Evolutionary conservation across 1,140 invertebrate genomes (phyloP), one percentile per base, ranked within the genome.

Genomic region (Zaprionus davidi): DNA sequence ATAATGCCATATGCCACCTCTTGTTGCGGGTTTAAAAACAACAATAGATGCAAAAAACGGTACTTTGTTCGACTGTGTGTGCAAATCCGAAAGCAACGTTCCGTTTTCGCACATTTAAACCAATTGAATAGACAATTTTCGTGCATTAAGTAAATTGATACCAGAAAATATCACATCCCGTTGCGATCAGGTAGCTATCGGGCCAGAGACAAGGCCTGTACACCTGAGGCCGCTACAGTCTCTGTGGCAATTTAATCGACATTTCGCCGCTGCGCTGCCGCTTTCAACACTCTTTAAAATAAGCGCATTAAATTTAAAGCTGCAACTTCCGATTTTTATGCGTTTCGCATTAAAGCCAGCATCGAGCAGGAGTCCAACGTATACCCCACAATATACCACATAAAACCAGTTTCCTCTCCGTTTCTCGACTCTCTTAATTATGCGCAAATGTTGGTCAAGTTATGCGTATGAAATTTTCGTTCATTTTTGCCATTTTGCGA

Each of bases 271-370:
- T 63, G 46, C 17, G 41, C 41, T 17, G 41, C 41, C 64, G 81
- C 84, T 88, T 88, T 88, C 84, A 88, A 88, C 84, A 88, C 84
- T 81, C 75, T 90, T 85, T 90, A 81, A 88, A 84, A 69, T 90
- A 88, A 88, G 71, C 85, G 76, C 71, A 76, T 88, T 88, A 85
- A 88, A 81, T 79, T 78, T 78, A 81, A 88, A 88, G 82, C 81
- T 79, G 64, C 78, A 81, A 88, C 85, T 90, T 90, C 85, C 85
- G 85, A 88, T 90, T 88, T 87, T 81, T 71, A 76, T 70, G 84
- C 53, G 84, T 56, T 87, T 31, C 79, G 55, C 78, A 81, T 76
- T 57, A 72, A 81, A 72, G 11, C 58, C 28, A 22, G 9, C 60
- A 4, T 11, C 44, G n/a, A 31, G 31, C 31, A 67, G 44, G 24